A percentile compares a stretch with the other conserved stretches of the same genome.
Evolutionary conservation across 2,797 vertebrate species (phyloP).

Genomic region (Typhlichthys eigenmanni): DNA sequence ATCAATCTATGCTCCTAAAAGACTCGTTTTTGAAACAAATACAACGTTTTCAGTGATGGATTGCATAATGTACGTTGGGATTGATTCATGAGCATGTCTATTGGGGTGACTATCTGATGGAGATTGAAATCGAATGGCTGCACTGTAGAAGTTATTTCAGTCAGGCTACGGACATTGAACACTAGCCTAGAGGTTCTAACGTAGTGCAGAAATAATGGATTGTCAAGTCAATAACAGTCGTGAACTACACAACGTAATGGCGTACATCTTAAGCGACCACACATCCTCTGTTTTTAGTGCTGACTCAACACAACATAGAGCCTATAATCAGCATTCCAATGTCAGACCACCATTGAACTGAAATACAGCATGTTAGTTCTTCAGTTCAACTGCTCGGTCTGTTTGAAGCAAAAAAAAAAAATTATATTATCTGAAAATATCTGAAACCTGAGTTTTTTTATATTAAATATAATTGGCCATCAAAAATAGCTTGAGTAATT

Average conservation of each 20-base stretch:
- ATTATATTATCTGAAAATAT: too few relatives aligned
- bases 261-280: neutral
- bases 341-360: neutral
- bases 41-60: neutral
- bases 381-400: neutral
- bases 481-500: too few relatives aligned
- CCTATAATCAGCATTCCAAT: neutral
- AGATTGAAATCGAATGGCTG: neutral
- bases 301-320: neutral
- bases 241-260: neutral
- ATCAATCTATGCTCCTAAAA: neutral
- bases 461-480: too few relatives aligned
- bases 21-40: neutral
- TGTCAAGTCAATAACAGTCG: neutral
- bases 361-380: neutral
- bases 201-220: neutral
- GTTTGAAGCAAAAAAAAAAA: too few relatives aligned
- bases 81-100: conserved; percentile 9
- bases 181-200: neutral
- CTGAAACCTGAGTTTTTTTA: too few relatives aligned
- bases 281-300: neutral
- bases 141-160: neutral
- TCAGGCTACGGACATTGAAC: neutral
- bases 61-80: conserved; percentile 1
- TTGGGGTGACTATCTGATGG: conserved; percentile 1